Evolutionary conservation across 2,797 vertebrate species (phyloP).

Genomic region (Neosilurus hyrtlii): DNA sequence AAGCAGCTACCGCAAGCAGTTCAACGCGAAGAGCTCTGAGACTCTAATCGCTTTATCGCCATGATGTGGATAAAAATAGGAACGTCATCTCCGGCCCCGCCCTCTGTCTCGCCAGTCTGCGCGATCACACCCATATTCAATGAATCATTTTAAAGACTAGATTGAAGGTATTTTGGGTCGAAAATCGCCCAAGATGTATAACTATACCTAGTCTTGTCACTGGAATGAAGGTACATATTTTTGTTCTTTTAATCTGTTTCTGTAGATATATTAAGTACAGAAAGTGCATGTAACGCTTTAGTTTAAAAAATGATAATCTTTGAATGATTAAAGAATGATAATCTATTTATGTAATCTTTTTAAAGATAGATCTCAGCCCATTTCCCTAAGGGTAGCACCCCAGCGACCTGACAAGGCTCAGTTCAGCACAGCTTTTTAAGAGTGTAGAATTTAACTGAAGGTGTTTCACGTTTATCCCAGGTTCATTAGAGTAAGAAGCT

Average conservation of each 20-base stretch:
- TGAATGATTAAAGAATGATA: neutral
- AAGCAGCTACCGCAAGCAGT: constrained; percentile 57
- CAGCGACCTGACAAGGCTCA: neutral
- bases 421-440: neutral
- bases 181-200: too few species aligned
- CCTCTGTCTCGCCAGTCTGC: constrained; percentile 52
- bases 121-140: constrained; percentile 38
- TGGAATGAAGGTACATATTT: neutral
- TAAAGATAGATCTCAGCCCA: neutral
- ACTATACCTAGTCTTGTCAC: too few species aligned
- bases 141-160: constrained; percentile 25
- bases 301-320: too few species aligned
- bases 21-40: constrained; percentile 65
- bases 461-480: neutral
- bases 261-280: neutral
- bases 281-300: neutral
- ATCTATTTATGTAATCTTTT: neutral
- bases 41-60: constrained; percentile 69
- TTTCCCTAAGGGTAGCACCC: neutral
- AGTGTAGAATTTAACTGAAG: neutral
- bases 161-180: neutral
- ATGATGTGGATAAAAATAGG: constrained; percentile 68
- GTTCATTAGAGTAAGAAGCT: neutral
- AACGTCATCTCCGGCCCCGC: constrained; percentile 49
- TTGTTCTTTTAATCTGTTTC: neutral